Conservation (phyloP, 2,113 vertebrate species). For the Zootoca vivipara region DNA sequence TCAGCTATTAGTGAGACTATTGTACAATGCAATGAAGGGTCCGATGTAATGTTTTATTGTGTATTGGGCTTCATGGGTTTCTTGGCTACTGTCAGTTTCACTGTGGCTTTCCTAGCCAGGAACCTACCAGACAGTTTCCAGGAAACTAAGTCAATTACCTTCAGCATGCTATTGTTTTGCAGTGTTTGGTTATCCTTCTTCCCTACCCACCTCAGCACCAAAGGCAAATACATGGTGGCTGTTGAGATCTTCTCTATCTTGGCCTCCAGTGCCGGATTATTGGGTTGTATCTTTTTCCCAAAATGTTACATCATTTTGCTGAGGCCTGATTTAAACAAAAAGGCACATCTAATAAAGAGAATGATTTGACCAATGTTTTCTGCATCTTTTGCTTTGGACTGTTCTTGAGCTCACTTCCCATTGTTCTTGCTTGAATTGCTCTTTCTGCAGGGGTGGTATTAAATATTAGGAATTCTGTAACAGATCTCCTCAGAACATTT, state of each 20-base stretch:
- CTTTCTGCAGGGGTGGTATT: no score
- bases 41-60: neutral
- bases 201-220: neutral
- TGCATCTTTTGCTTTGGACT: no score
- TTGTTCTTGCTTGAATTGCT: no score
- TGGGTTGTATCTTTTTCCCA: neutral
- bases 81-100: neutral
- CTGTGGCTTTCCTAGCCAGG: conserved; percentile 6
- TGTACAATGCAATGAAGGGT: neutral
- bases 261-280: neutral
- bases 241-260: conserved; percentile 5
- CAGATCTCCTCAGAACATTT: no score
- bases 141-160: neutral
- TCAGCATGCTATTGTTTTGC: neutral
- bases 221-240: neutral
- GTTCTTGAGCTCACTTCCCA: no score
- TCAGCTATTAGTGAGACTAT: neutral
- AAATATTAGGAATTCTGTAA: no score
- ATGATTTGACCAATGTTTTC: no score
- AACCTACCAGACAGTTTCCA: neutral
- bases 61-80: neutral
- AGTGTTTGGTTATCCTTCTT: neutral
- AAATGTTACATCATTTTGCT: neutral
- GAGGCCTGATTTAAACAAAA: neutral
- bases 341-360: neutral